Base-by-base conservation (phyloP, 2,888 invertebrate genomes). In the Lithophane leautieri region DNA sequence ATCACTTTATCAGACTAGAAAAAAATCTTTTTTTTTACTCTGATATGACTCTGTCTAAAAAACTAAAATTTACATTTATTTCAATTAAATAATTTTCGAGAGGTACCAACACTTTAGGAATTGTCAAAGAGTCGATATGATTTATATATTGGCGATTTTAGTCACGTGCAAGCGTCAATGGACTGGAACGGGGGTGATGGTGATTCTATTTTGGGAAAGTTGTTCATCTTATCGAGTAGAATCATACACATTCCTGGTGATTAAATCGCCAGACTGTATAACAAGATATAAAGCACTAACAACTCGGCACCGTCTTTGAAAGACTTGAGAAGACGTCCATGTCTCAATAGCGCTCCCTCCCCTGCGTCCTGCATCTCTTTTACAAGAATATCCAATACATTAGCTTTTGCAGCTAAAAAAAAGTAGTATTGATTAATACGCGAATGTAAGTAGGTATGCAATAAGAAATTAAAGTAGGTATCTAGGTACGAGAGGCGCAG, bases 261-360 rank as follows among this genome's bases (percentile, higher is more conserved):
- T 44, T 65, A 44, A 7, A 42, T 65, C 14, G 22, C 65, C 65
- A 75, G 42, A 76, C 34, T 9, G 22, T 50, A 25, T 52, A 71
- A 71, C n/a, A 69, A 69, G 19, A 6, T 72, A 9, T 14, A 28
- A 73, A 34, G 54, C 47, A 86, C 90, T 89, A 85, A 95, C 95
- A 93, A 77, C 42, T 92, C 89, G 16, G 93, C 94, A 8, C 93
- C 96, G 19, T 95, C 94, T 9, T 72, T 81, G 78, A 89, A 94
- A 4, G 92, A 88, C 84, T 94, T 96, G 7, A 92, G 91, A 25
- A 95, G 86, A n/a, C 83, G 84, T 8, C 96, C 96, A 82, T 96
- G 96, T 58, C 95, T 90, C 58, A 96, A 84, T 19, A 96, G 83
- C 19, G 94, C 89, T n/a, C 82, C 89, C 3, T 92, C 90, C 8